Conservation (phyloP, 2,888 invertebrate species). For the Leptopilina myrica region DNA sequence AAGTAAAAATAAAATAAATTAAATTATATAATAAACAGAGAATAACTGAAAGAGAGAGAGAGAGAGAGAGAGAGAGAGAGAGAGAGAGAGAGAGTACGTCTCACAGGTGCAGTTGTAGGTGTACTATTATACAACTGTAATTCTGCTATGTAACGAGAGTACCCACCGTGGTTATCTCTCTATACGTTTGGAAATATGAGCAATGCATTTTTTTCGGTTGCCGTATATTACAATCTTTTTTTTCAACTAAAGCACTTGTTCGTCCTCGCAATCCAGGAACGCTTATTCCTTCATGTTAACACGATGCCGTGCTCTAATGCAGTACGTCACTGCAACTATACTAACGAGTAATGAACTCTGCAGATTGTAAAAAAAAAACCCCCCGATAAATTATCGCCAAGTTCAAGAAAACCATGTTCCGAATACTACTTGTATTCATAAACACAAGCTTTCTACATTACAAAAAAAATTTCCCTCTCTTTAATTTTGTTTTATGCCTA, state of each 20-base stretch:
- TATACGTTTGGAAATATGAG: conserved; percentile 32
- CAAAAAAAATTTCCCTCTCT: no score
- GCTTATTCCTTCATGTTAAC: conserved; percentile 30
- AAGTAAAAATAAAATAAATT: no score
- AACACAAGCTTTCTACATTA: no score
- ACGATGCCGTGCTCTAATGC: conserved; percentile 39
- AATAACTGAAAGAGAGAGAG: neutral
- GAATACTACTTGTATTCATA: conserved; percentile 8
- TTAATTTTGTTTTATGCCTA: no score
- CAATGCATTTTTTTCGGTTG: conserved; percentile 36
- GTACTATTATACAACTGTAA: conserved; percentile 48
- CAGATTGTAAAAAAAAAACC: conserved; percentile 25
- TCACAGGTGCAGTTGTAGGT: conserved; percentile 59
- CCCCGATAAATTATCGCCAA: conserved; percentile 31
- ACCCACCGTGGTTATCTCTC: conserved; percentile 37
- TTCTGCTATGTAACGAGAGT: conserved; percentile 55
- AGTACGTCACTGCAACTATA: conserved; percentile 31
- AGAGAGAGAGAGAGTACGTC: conserved; percentile 18
- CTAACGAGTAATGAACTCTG: conserved; percentile 35
- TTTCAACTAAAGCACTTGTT: neutral
- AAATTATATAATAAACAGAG: no score
- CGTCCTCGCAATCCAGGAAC: conserved; percentile 18
- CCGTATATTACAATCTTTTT: conserved; percentile 25
- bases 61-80: no score
- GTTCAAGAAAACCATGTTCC: conserved; percentile 35